Percentiles rank a stretch among this genome's conserved stretches.
These are phyloP conservation scores for Acutogordius australiensis DNA, from an alignment of 2,888 invertebrate species.

Conservation along the genomic window DNA sequence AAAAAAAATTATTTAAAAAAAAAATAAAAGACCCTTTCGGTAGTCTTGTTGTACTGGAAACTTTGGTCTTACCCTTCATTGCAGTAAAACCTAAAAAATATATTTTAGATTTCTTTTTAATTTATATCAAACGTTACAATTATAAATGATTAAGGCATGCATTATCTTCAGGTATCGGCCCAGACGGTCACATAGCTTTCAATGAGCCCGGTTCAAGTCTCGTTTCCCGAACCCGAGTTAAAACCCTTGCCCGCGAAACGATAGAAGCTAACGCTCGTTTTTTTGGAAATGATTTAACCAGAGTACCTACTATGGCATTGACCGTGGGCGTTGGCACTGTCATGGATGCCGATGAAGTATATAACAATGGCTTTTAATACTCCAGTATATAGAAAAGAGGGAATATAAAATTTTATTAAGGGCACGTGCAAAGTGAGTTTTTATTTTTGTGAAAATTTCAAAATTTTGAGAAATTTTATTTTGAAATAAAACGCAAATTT, in stretches of 20 bases:
- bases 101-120: too few relatives aligned
- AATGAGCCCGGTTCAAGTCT: slow-evolving; percentile 93
- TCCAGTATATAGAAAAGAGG: too few relatives aligned
- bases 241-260: slow-evolving; percentile 80
- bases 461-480: too few relatives aligned
- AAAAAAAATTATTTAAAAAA: too few relatives aligned
- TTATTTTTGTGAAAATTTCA: too few relatives aligned
- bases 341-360: slow-evolving; percentile 72
- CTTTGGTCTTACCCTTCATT: too few relatives aligned
- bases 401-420: too few relatives aligned
- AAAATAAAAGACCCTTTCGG: too few relatives aligned
- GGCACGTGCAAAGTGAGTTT: too few relatives aligned
- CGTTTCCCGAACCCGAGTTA: slow-evolving; percentile 75
- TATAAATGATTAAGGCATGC: background rate
- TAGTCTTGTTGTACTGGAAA: too few relatives aligned
- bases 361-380: background rate
- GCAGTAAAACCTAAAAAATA: too few relatives aligned
- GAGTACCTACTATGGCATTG: slow-evolving; percentile 62
- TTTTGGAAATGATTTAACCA: slow-evolving; percentile 64
- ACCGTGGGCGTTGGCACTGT: slow-evolving; percentile 96
- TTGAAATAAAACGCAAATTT: too few relatives aligned
- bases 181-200: slow-evolving; percentile 95
- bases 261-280: slow-evolving; percentile 85
- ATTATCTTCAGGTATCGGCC: slow-evolving; percentile 47
- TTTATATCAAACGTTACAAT: background rate